A percentile compares a stretch with the other conserved stretches of the same genome.
Conservation (phyloP, 2,113 vertebrate species). For the Nesoenas mayeri region DNA sequence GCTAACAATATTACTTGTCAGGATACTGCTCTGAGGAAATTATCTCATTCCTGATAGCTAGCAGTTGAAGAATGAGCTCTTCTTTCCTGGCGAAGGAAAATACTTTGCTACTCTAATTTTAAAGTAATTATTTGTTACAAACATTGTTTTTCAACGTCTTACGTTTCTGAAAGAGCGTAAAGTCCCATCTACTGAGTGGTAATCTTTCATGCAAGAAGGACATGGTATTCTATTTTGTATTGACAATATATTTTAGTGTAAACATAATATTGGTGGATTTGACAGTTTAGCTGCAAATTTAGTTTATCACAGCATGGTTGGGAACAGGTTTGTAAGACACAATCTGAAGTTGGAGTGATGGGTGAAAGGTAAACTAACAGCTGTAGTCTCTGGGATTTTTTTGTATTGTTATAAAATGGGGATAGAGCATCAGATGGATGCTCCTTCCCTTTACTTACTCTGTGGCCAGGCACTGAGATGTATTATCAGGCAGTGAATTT, state of each 20-base stretch:
- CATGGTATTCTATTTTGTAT: background rate
- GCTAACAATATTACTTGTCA: background rate
- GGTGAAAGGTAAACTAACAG: background rate
- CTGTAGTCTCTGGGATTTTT: background rate
- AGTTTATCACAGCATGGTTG: background rate
- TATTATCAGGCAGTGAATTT: background rate
- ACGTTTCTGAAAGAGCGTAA: background rate
- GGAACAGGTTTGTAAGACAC: background rate
- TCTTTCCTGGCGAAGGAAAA: background rate
- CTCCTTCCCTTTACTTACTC: background rate
- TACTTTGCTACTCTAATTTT: background rate
- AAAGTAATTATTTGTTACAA: background rate
- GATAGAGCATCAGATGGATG: background rate
- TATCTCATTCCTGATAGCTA: background rate
- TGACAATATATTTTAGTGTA: background rate
- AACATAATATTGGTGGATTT: background rate
- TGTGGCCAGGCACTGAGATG: background rate
- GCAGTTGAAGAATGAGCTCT: background rate
- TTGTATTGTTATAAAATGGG: background rate
- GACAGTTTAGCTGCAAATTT: background rate
- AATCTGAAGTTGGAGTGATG: background rate
- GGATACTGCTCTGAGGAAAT: background rate
- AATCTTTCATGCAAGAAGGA: background rate
- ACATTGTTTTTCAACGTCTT: background rate
- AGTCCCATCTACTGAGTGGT: background rate